Evolutionary conservation across 2,797 vertebrate species (phyloP).

Genomic region (Babyrousa celebensis): DNA sequence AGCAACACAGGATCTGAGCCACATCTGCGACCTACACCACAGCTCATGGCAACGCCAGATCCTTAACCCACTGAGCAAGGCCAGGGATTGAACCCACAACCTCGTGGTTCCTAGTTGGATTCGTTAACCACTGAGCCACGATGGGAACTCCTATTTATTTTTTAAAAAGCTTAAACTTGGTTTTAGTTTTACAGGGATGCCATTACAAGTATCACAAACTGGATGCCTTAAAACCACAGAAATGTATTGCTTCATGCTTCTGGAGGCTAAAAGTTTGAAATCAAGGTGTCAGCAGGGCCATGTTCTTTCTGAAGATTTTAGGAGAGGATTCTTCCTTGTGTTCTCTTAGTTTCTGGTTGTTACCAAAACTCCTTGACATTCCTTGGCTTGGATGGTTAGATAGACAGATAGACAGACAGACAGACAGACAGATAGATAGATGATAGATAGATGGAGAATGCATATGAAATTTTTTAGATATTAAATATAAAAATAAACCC

Average conservation of each 20-base stretch:
- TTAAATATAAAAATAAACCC: slow-evolving; percentile 84
- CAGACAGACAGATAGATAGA: too few relatives aligned
- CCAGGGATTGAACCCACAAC: too few relatives aligned
- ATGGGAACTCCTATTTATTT: neutral
- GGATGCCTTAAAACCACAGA: neutral
- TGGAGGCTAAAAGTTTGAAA: neutral
- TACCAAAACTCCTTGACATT: neutral
- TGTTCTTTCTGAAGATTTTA: neutral
- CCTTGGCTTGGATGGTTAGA: neutral
- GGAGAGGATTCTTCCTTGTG: neutral
- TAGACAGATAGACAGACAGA: too few relatives aligned
- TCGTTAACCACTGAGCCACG: too few relatives aligned
- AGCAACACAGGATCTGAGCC: too few relatives aligned
- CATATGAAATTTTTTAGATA: slow-evolving; percentile 86
- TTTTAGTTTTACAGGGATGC: neutral
- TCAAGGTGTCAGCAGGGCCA: neutral
- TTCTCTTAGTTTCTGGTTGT: neutral
- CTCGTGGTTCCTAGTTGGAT: too few relatives aligned
- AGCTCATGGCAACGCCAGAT: too few relatives aligned
- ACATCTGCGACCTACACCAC: too few relatives aligned
- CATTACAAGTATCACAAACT: neutral
- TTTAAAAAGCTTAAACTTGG: slow-evolving; percentile 46
- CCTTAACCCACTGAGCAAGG: too few relatives aligned
- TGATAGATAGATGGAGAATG: too few relatives aligned
- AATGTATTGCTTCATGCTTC: neutral